Evolutionary conservation across 2,888 invertebrate species (phyloP).

Genomic region (Apodemia duryi): DNA sequence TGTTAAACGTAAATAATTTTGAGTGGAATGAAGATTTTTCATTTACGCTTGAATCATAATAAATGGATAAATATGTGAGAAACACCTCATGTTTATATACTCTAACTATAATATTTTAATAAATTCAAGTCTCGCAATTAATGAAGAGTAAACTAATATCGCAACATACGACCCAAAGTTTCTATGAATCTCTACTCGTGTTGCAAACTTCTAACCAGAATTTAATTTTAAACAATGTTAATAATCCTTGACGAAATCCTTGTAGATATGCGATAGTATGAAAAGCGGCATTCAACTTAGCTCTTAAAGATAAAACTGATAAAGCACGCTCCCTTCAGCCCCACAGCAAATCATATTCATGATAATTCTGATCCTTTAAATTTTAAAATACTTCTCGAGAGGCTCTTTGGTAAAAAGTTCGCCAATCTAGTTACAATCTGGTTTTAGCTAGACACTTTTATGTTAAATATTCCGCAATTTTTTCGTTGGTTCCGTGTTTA

Average conservation of each 20-base stretch:
- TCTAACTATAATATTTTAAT: not conserved
- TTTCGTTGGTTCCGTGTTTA: not conserved
- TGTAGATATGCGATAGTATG: slow-evolving; percentile 1
- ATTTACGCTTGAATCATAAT: too few relatives aligned
- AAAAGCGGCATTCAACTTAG: not conserved
- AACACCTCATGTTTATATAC: too few relatives aligned
- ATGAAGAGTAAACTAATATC: not conserved
- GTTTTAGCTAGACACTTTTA: slow-evolving; percentile 3
- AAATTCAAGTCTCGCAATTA: not conserved
- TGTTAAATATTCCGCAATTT: not conserved
- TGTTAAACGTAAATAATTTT: too few relatives aligned
- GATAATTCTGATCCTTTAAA: slow-evolving; percentile 30
- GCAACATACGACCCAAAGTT: not conserved
- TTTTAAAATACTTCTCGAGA: slow-evolving; percentile 20
- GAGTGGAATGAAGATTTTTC: too few relatives aligned
- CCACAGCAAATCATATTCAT: slow-evolving; percentile 31
- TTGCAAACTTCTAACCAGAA: not conserved
- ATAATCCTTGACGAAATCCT: slow-evolving; percentile 5
- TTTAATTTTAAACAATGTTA: slow-evolving; percentile 3
- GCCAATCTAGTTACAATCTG: slow-evolving; percentile 10
- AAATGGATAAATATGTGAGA: too few relatives aligned
- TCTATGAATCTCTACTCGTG: not conserved
- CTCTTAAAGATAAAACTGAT: slow-evolving; percentile 11
- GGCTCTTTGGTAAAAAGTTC: slow-evolving; percentile 11
- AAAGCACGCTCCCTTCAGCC: slow-evolving; percentile 14